These are phyloP conservation scores for Stenichneumon culpator DNA, from an alignment of 2,888 invertebrate species.

Conservation along the genomic window DNA sequence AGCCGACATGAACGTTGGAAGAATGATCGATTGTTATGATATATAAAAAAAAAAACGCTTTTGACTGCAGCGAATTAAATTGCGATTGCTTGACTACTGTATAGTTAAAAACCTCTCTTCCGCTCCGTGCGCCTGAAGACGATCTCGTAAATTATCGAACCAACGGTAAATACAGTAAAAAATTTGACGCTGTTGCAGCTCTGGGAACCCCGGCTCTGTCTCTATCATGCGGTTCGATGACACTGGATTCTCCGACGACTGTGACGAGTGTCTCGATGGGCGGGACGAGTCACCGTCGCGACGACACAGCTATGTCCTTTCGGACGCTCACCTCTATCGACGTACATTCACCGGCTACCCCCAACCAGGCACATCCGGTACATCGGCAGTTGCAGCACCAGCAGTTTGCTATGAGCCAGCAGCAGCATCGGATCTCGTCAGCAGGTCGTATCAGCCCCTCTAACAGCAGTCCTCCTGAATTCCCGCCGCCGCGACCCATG, in stretches of 20 bases:
- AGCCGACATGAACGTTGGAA: conserved; percentile 19
- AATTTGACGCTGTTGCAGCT: conserved; percentile 74
- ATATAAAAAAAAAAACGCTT: conserved; percentile 34
- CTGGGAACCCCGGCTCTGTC: conserved; percentile 86
- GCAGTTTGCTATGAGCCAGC: conserved; percentile 77
- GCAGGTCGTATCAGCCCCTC: conserved; percentile 86
- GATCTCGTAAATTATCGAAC: background rate
- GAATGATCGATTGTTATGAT: conserved; percentile 49
- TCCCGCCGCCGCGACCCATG: conserved; percentile 84
- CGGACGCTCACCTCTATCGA: conserved; percentile 88
- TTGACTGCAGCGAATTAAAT: conserved; percentile 41
- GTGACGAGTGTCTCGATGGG: conserved; percentile 85
- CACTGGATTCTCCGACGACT: conserved; percentile 96
- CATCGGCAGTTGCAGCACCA: conserved; percentile 76
- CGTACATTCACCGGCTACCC: conserved; percentile 86
- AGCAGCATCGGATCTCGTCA: conserved; percentile 83
- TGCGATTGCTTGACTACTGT: conserved; percentile 44
- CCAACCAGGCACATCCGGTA: conserved; percentile 85
- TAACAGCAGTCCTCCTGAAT: conserved; percentile 85
- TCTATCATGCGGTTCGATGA: conserved; percentile 88
- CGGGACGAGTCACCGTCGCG: conserved; percentile 90
- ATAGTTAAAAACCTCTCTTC: conserved; percentile 53
- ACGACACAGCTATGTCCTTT: conserved; percentile 87
- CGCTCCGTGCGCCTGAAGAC: conserved; percentile 55
- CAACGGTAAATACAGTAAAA: background rate